Evolutionary conservation across 64 coral and sea anemone genomes (phyloP).

Genomic region (Actinia tenebrosa): DNA sequence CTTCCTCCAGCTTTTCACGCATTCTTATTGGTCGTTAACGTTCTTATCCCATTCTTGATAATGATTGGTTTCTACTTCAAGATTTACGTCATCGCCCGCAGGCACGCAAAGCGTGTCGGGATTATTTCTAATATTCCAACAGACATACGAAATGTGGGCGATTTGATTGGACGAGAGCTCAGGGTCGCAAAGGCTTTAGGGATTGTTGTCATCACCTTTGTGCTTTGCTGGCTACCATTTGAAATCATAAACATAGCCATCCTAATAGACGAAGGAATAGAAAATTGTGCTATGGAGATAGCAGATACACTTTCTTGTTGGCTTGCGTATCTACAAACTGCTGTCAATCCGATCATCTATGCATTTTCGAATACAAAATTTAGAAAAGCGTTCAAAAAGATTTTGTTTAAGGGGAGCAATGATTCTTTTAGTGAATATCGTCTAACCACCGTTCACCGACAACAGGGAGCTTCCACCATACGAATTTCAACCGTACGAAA

Average conservation of each 20-base stretch:
- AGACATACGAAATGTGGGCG: not conserved
- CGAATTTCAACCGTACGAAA: too few species aligned
- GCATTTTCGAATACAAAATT: constrained; percentile 51
- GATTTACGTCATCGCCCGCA: constrained; percentile 70
- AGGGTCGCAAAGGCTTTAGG: constrained; percentile 70
- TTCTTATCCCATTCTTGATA: constrained; percentile 52
- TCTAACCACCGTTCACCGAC: not conserved
- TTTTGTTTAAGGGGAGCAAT: constrained; percentile 5
- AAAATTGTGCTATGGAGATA: constrained; percentile 58
- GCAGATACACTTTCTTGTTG: constrained; percentile 69
- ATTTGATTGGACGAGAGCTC: constrained; percentile 59
- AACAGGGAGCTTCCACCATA: not conserved
- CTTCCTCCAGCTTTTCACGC: constrained; percentile 52
- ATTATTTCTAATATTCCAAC: constrained; percentile 1
- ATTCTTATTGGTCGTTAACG: constrained; percentile 73
- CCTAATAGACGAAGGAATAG: constrained; percentile 46
- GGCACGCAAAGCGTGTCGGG: constrained; percentile 57
- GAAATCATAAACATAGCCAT: constrained; percentile 70
- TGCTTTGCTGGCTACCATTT: constrained; percentile 85
- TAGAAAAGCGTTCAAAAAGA: constrained; percentile 55
- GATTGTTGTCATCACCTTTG: constrained; percentile 75
- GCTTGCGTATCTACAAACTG: constrained; percentile 68
- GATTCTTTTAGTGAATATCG: not conserved
- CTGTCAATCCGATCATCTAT: constrained; percentile 59
- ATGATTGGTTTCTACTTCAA: constrained; percentile 75